These are phyloP conservation scores for Eristalinus sepulchralis DNA, from an alignment of 2,888 invertebrate genomes.

Conservation along the genomic window DNA sequence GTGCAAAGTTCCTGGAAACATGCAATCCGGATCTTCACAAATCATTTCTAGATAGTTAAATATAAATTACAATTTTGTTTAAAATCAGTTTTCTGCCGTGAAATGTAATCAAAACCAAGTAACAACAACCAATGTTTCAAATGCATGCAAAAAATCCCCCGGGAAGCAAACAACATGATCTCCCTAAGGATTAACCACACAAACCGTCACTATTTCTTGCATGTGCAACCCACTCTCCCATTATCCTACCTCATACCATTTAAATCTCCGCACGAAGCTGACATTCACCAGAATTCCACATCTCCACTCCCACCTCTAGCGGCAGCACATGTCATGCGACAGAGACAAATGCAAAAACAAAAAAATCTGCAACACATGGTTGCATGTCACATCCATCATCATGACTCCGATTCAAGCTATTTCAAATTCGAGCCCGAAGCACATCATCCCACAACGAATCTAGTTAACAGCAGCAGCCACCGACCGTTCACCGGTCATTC, in stretches of 20 bases:
- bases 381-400: constrained; percentile 9
- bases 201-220: background rate
- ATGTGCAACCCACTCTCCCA: background rate
- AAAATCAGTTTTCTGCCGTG: no score
- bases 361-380: background rate
- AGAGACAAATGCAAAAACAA: background rate
- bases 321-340: background rate
- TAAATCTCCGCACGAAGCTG: background rate
- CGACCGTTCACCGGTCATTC: constrained; percentile 17
- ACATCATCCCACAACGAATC: constrained; percentile 33
- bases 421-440: background rate
- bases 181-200: background rate
- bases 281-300: background rate
- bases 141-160: background rate
- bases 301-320: background rate
- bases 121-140: background rate
- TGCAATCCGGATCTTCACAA: no score
- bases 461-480: constrained; percentile 13
- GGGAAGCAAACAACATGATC: background rate
- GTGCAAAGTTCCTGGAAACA: no score
- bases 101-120: no score
- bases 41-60: no score
- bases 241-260: background rate
- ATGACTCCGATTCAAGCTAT: background rate
- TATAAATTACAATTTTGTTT: no score